Evolutionary conservation across 2,888 invertebrate species (phyloP), one percentile per base, ranked within the genome.

Genomic region (Eupithecia exiguata): DNA sequence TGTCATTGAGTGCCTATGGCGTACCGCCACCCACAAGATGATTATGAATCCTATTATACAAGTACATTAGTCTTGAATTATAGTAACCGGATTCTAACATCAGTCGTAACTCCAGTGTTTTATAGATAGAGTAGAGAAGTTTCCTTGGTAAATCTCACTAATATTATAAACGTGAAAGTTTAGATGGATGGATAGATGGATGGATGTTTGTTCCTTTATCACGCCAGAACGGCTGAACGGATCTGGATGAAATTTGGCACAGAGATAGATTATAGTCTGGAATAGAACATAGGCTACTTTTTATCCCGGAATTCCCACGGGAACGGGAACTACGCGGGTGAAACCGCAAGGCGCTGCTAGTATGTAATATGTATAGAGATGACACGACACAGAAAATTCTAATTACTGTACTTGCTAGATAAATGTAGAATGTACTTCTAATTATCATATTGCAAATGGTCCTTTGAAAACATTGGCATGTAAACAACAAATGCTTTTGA

Each of bases 381-480:
- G 46, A 46, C 18, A 9, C 49, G 49, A 2, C n/a, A 49, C 49
- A 35, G 62, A 62, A 61, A 61, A 30, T 30, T 9, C 66, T 69
- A 68, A 21, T 43, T 70, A 40, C 36, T 35, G 18, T 16, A 49
- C 9, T 49, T 49, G n/a, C 3, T 53, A 1, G 14, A 43, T 4
- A 5, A 5, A 21, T 4, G 21, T 53, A 53, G 3, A 21, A 53
- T n/a, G n/a, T 10, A 2, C 9, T 14, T 18, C 16, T 63, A 36
- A 63, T 62, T 62, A 62, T 25, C 62, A 62, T 62, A 46, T 62
- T 63, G 3, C n/a, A 14, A 68, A 43, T 66, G 69, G 53, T 38
- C 43, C 36, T 73, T 62, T 70, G 71, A 74, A 77, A 70, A 73
- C 68, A 61, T 75, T 71, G 43, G 49, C 21, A 75, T 72, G 72